Conservation (phyloP, 2,113 vertebrate species). For the Chlorocebus sabaeus region DNA sequence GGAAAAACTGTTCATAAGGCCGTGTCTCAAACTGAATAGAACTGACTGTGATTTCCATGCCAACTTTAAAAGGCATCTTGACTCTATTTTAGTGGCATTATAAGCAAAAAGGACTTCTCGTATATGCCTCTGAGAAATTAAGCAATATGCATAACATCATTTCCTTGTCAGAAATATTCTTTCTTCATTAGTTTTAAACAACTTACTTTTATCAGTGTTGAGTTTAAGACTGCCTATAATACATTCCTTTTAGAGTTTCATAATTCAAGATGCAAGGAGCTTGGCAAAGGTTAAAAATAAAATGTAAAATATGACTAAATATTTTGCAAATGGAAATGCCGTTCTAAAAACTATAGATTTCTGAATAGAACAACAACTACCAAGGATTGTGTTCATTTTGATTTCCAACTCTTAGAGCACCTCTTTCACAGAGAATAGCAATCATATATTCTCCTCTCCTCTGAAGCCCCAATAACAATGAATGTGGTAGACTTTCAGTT, state of each 20-base stretch:
- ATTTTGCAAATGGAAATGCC: neutral
- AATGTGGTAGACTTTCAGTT: neutral
- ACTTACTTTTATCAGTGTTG: neutral
- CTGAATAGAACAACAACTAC: neutral
- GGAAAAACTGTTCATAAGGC: neutral
- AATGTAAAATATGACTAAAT: slow-evolving; percentile 8
- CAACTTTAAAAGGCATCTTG: neutral
- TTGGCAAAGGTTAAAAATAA: neutral
- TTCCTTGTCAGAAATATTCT: neutral
- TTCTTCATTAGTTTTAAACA: neutral
- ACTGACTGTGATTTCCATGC: neutral
- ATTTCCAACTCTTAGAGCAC: neutral
- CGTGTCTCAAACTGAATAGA: neutral
- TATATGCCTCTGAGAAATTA: neutral
- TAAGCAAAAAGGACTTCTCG: neutral
- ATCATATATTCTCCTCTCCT: neutral
- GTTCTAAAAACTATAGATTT: neutral
- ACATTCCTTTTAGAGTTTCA: neutral
- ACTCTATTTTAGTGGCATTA: neutral
- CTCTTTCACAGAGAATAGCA: neutral
- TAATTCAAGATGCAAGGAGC: neutral
- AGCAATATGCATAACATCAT: neutral
- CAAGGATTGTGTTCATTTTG: neutral
- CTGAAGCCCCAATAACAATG: neutral
- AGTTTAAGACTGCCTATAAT: neutral